Base-by-base conservation (phyloP, 2,113 vertebrate genomes). In the Ochotona princeps region DNA sequence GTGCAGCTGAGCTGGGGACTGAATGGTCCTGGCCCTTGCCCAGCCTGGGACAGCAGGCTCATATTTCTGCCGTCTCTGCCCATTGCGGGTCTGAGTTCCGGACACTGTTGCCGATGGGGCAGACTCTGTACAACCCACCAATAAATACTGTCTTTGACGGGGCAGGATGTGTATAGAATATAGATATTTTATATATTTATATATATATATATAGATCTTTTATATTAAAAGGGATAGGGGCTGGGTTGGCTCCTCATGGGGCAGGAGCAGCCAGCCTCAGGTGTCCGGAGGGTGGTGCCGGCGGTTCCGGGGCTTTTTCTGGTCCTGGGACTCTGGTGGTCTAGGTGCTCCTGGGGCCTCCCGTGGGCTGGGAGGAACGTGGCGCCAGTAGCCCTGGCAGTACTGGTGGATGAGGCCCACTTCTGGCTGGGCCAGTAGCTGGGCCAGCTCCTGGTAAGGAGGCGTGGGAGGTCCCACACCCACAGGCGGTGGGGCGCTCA, bases 341-440 rank as follows among this genome's bases (percentile, higher is more conserved):
- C 97, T 98, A 96, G 98, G 97, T n/a, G 98, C 98, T 57, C 98
- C 97, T 87, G 98, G 97, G 0, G 98, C 97, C 93, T 99, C 98
- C 7, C 98, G 98, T 23, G 98, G 97, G 95, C 96, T 96, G 51
- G 98, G 95, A 0, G 99, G 98, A 2, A 97, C 98, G 3, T 98
- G 98, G 97, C 99, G 98, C 99, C 99, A 99, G 98, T 99, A 99
- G 94, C 99, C 99, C 98, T 99, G 99, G 98, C 99, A 99, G 98
- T 99, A 99, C 97, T 99, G 99, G 98, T 99, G 99, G 98, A 99
- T 99, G 94, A 99, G 98, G 97, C 99, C 99, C 99, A 99, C 99
- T 98, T 99, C 99, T 0, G 99, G 99, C 95, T 99, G 99, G 97
- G 98, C 99, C 93, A 99, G 98, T 96, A 99, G 99, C 97, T 99